Conservation (phyloP, 2,888 invertebrate genomes). For the Tricholauxania praeusta region DNA sequence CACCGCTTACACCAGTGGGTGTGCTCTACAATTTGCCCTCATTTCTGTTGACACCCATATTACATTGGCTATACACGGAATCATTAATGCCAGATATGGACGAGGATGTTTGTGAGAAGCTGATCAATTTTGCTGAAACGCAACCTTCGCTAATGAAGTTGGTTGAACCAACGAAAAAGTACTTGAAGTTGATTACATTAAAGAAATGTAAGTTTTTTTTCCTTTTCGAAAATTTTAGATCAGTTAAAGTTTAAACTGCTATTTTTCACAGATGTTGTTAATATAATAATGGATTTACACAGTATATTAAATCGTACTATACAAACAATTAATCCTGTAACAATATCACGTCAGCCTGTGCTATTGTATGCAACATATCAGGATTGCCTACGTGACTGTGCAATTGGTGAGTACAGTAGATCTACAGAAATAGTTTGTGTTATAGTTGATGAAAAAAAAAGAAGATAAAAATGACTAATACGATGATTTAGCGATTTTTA, state of each 20-base stretch:
- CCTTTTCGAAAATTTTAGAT: not conserved
- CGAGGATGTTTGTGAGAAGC: constrained; percentile 72
- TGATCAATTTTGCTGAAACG: constrained; percentile 70
- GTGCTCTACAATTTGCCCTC: constrained; percentile 73
- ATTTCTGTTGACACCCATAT: constrained; percentile 73
- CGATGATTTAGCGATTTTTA: not conserved
- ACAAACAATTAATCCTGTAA: constrained; percentile 70
- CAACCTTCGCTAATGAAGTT: constrained; percentile 72
- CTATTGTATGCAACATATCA: constrained; percentile 74
- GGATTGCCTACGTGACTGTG: constrained; percentile 73
- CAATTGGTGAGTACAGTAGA: constrained; percentile 69
- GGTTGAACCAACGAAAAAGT: constrained; percentile 72
- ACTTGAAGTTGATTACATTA: constrained; percentile 73
- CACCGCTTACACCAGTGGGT: constrained; percentile 68
- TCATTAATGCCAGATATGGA: constrained; percentile 73
- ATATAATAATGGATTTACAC: constrained; percentile 75
- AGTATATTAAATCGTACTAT: constrained; percentile 73
- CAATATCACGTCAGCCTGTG: constrained; percentile 71
- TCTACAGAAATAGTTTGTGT: not conserved
- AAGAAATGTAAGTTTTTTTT: constrained; percentile 72
- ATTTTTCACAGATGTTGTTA: constrained; percentile 72
- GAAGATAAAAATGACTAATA: not conserved
- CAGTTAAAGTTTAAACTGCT: constrained; percentile 8
- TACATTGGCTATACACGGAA: constrained; percentile 76
- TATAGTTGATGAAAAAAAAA: too few relatives aligned